Base-by-base conservation (phyloP, 2,888 invertebrate species). In the Drosophila sordidula region DNA sequence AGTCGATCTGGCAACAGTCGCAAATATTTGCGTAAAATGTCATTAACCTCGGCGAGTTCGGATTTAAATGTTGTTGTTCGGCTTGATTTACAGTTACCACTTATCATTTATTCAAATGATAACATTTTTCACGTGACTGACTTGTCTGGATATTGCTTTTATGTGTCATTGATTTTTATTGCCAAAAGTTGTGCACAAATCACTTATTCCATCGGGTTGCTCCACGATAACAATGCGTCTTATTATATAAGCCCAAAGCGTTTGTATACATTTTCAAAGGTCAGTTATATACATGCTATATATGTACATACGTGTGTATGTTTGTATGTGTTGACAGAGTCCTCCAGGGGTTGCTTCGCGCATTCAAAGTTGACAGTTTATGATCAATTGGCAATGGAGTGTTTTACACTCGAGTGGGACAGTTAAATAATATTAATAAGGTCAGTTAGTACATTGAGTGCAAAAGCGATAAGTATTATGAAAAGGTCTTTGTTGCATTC, bases 31-130 rank as follows among this genome's bases (percentile, higher is more conserved):
- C 26, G 11, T 22, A 39, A 66, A 73, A 69, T 70, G 84, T 88
- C 84, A 84, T 75, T 75, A 88, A 88, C 86, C 83, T 87, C 88
- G 79, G 44, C 16, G 45, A 67, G 51, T 57, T 64, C 16, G 55
- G 57, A 57, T 67, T 63, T 57, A 41, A 75, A 46, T 70, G 49
- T 62, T 62, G 58, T 59, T 41, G 49, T 58, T 59, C 51, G 36
- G 3, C 44, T 68, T 65, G 46, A 70, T 64, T 65, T 70, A 52
- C 49, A 54, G 67, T 62, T 56, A 68, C 56, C 44, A 70, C 59
- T 70, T 52, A 63, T 59, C 34, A 65, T 58, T 69, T 57, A 56
- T 70, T 41, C 18, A 34, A 47, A 55, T 32, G 57, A 74, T 74
- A 56, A 45, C 45, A 50, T 6, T 63, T 59, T 59, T 54, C 75